Evolutionary conservation across 1,140 invertebrate species (phyloP).

Genomic region (Orius laevigatus): DNA sequence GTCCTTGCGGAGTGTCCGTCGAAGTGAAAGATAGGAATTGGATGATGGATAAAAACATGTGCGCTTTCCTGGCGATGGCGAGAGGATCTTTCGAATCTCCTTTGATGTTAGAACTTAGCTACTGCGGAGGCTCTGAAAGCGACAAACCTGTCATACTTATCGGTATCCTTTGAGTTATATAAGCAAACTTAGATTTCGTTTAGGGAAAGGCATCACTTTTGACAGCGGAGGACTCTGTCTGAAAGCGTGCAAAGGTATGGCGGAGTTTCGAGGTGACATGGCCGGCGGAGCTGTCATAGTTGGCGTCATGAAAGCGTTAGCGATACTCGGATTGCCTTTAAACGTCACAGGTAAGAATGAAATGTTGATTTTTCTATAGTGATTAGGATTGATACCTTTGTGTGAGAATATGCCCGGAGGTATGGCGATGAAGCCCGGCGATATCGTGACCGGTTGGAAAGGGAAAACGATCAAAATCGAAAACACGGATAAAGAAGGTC

Average conservation of each 20-base stretch:
- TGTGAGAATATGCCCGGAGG: conserved; percentile 46
- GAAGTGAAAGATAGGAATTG: conserved; percentile 30
- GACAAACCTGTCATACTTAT: conserved; percentile 26
- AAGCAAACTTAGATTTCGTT: background rate
- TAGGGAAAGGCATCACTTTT: conserved; percentile 75
- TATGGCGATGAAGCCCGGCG: conserved; percentile 39
- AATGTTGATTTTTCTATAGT: no score
- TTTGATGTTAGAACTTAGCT: conserved; percentile 34
- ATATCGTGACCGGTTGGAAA: conserved; percentile 43
- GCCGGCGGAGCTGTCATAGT: conserved; percentile 66
- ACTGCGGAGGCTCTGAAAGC: conserved; percentile 21
- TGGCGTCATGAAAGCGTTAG: conserved; percentile 49
- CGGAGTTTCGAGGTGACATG: conserved; percentile 78
- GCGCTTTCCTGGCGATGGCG: conserved; percentile 35
- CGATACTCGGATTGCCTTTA: conserved; percentile 48
- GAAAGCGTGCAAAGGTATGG: conserved; percentile 53
- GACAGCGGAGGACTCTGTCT: conserved; percentile 76
- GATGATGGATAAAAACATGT: conserved; percentile 36
- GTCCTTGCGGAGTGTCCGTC: conserved; percentile 23
- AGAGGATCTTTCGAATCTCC: conserved; percentile 35
- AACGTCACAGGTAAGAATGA: conserved; percentile 57
- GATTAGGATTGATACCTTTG: conserved; percentile 35
- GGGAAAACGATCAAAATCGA: conserved; percentile 46
- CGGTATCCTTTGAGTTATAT: conserved; percentile 20
- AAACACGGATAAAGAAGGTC: conserved; percentile 47